These are phyloP conservation scores for Eudasyphora cyanicolor DNA, from an alignment of 2,888 invertebrate species.

Conservation along the genomic window DNA sequence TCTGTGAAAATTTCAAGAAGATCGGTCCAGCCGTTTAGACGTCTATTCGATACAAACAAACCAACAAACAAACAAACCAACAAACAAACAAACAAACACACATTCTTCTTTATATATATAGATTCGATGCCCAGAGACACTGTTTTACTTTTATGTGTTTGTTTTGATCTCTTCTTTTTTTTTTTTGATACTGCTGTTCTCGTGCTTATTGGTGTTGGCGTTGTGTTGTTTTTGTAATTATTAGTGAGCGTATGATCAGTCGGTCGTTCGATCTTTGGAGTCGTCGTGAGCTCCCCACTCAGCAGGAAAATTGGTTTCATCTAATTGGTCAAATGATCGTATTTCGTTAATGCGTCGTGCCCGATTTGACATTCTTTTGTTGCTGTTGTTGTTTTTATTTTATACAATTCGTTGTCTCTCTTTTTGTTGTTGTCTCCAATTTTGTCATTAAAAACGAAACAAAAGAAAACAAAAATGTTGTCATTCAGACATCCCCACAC, in stretches of 20 bases:
- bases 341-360: slow-evolving; percentile 66
- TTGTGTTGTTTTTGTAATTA: slow-evolving; percentile 66
- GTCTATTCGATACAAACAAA: too few species aligned
- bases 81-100: too few species aligned
- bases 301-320: slow-evolving; percentile 74
- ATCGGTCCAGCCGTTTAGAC: too few species aligned
- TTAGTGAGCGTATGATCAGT: slow-evolving; percentile 70
- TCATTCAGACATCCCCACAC: background rate
- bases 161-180: slow-evolving; percentile 10
- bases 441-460: slow-evolving; percentile 2
- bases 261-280: background rate
- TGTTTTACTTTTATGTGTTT: slow-evolving; percentile 38
- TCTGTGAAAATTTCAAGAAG: too few species aligned
- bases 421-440: slow-evolving; percentile 10
- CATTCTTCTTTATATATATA: too few species aligned
- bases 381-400: slow-evolving; percentile 42
- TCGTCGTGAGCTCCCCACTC: slow-evolving; percentile 63
- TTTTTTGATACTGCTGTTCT: slow-evolving; percentile 23
- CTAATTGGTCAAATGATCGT: slow-evolving; percentile 76
- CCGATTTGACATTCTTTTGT: slow-evolving; percentile 37
- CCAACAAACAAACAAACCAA: too few species aligned
- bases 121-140: slow-evolving; percentile 23
- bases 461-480: background rate
- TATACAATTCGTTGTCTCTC: background rate
- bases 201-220: slow-evolving; percentile 46